Evolutionary conservation across 2,113 vertebrate genomes (phyloP), one percentile per base, ranked within the genome.

Genomic region (Leptodactylus fuscus): DNA sequence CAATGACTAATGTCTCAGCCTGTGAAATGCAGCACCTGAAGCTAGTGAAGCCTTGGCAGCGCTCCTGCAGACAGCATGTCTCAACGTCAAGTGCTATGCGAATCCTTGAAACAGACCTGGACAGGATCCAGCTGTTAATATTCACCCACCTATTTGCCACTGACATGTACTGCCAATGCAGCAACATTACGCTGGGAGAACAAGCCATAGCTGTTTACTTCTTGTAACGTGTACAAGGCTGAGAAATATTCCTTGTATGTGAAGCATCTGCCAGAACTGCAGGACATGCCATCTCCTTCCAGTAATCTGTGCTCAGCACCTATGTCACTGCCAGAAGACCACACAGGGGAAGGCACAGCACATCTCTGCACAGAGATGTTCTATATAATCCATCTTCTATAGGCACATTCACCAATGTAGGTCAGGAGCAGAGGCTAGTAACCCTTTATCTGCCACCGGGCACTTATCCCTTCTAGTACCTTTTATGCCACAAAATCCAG

Each of bases 331-430:
- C 85, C 83, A 87, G 82, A 77, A 60, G 91, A 91, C 88, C 89
- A 91, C 88, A 91, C 88, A 87, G 88, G 81, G 75, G n/a, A 82
- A n/a, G 81, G 71, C 41, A 86, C 32, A 79, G 87, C 81, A 84
- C 82, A 82, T 87, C 91, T 69, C 65, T 85, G n/a, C 53, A 90
- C 87, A 90, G 62, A 67, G 62, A 67, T 18, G 29, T 67, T 18
- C 13, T n/a, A n/a, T 67, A 34, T 67, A 67, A 67, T 18, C 13
- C 2, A 7, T 67, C 16, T n/a, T 34, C 62, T 2, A 18, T 7
- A 67, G 62, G 20, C 62, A 0, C 2, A 22, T 58, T 9, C 6
- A 20, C 49, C 51, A 58, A 62, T 4, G 58, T 5, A 62, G 4
- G 3, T 3, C 13, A 18, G 29, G 29, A 32, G 32, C 29, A 18